Percentiles rank a stretch among this genome's conserved stretches.
These are phyloP conservation scores for Griposia aprilina DNA, from an alignment of 2,888 invertebrate genomes.

Conservation along the genomic window DNA sequence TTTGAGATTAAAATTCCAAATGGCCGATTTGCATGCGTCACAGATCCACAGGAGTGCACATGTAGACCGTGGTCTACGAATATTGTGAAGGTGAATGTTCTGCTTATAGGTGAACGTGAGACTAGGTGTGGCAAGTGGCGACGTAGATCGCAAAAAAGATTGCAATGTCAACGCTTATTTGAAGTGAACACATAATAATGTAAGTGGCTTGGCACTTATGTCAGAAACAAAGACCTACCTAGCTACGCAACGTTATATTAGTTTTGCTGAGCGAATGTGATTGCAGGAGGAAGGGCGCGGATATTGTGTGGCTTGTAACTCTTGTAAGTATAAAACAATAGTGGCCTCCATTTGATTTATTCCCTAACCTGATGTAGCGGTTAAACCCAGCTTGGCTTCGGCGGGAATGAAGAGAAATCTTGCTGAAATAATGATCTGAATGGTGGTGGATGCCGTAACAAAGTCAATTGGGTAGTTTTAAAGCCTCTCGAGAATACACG, in stretches of 20 bases:
- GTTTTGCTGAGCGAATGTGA: slow-evolving; percentile 47
- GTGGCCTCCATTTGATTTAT: slow-evolving; percentile 4
- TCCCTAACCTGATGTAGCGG: neutral
- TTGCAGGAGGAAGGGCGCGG: slow-evolving; percentile 45
- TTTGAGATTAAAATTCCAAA: slow-evolving; percentile 51
- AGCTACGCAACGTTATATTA: slow-evolving; percentile 39
- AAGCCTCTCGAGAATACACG: neutral
- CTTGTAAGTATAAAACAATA: slow-evolving; percentile 30
- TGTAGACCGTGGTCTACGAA: slow-evolving; percentile 19
- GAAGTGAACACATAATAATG: slow-evolving; percentile 17
- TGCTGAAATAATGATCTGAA: neutral
- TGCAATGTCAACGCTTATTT: slow-evolving; percentile 39
- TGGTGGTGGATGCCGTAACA: neutral
- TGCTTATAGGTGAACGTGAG: slow-evolving; percentile 29
- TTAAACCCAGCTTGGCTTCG: neutral
- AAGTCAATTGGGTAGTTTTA: neutral
- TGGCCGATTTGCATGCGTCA: slow-evolving; percentile 38
- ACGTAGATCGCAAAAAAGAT: slow-evolving; percentile 39
- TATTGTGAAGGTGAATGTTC: slow-evolving; percentile 45
- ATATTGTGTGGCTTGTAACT: slow-evolving; percentile 42
- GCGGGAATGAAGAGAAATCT: neutral
- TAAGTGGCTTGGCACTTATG: slow-evolving; percentile 30
- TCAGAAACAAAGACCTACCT: slow-evolving; percentile 40
- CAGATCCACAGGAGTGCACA: slow-evolving; percentile 32
- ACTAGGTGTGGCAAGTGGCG: slow-evolving; percentile 34